Percentiles rank a stretch among this genome's conserved stretches.
These are phyloP conservation scores for Andricus quercusramuli DNA, from an alignment of 2,888 invertebrate species.

Conservation along the genomic window DNA sequence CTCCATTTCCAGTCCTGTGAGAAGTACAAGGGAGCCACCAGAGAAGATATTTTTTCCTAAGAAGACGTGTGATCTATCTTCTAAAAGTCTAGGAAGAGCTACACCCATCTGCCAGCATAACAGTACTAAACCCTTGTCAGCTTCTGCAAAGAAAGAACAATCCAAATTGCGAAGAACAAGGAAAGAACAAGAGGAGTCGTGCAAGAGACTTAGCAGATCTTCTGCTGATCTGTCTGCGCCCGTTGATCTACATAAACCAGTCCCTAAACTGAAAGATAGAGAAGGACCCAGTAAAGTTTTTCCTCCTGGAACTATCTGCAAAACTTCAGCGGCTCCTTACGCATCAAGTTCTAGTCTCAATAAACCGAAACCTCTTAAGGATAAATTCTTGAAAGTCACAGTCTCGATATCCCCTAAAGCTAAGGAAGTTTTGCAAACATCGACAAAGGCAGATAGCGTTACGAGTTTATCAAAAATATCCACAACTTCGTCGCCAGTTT, in stretches of 20 bases:
- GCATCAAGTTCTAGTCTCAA: conserved; percentile 65
- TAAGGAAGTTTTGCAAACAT: conserved; percentile 70
- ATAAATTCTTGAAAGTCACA: conserved; percentile 78
- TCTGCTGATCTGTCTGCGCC: conserved; percentile 81
- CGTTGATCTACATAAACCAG: conserved; percentile 77
- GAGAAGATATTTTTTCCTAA: conserved; percentile 42
- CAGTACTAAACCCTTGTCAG: conserved; percentile 40
- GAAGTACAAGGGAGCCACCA: conserved; percentile 45
- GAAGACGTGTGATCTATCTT: conserved; percentile 43
- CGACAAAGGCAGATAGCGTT: conserved; percentile 52
- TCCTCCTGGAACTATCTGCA: conserved; percentile 74
- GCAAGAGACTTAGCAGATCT: conserved; percentile 77
- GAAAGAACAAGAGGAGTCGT: conserved; percentile 67
- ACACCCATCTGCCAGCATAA: conserved; percentile 45
- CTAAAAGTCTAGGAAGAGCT: conserved; percentile 45
- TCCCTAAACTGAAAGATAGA: conserved; percentile 3
- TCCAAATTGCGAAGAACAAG: conserved; percentile 59
- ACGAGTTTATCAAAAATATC: neutral
- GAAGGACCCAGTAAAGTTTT: conserved; percentile 52
- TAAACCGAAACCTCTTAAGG: conserved; percentile 68
- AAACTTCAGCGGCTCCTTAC: conserved; percentile 76
- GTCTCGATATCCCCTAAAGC: conserved; percentile 76
- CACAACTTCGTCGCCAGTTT: neutral
- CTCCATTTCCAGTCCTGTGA: conserved; percentile 58
- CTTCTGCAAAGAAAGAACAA: conserved; percentile 48